Evolutionary conservation across 2,888 invertebrate species (phyloP).

Genomic region (Drosophila rubida): DNA sequence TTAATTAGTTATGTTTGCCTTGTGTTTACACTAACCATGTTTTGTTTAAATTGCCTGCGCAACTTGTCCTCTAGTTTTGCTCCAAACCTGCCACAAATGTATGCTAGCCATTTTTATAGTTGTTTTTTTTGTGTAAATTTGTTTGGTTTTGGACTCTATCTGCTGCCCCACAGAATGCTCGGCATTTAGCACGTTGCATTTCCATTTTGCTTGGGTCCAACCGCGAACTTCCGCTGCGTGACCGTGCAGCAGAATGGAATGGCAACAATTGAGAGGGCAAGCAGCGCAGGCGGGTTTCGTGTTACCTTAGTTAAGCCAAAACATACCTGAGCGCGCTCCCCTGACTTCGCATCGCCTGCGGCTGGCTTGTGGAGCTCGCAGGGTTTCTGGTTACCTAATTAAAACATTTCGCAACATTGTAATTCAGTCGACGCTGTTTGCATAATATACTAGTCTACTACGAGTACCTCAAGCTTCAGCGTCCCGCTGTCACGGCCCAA

Average conservation of each 20-base stretch:
- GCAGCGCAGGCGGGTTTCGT: neutral
- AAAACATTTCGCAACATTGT: conserved; percentile 65
- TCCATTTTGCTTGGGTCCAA: conserved; percentile 33
- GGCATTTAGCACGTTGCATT: conserved; percentile 41
- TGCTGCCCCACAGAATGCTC: conserved; percentile 15
- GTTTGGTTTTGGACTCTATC: conserved; percentile 10
- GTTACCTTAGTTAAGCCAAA: conserved; percentile 1
- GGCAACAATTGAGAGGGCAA: neutral
- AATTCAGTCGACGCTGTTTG: conserved; percentile 34
- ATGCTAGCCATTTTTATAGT: conserved; percentile 19
- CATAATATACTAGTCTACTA: conserved; percentile 26
- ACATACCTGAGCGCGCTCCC: neutral
- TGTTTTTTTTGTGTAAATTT: too few relatives aligned
- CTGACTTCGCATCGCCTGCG: neutral
- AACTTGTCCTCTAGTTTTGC: neutral
- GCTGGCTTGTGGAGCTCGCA: conserved; percentile 6
- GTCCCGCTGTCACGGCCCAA: conserved; percentile 4
- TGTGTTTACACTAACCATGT: conserved; percentile 4
- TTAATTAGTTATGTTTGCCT: conserved; percentile 16
- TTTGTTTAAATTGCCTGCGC: conserved; percentile 4
- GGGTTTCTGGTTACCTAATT: conserved; percentile 61
- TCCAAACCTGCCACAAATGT: neutral
- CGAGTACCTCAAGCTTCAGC: neutral
- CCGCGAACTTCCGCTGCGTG: conserved; percentile 53
- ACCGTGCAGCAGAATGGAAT: conserved; percentile 24